These are phyloP conservation scores for Procavia capensis DNA, from an alignment of 2,113 vertebrate genomes.

Conservation along the genomic window DNA sequence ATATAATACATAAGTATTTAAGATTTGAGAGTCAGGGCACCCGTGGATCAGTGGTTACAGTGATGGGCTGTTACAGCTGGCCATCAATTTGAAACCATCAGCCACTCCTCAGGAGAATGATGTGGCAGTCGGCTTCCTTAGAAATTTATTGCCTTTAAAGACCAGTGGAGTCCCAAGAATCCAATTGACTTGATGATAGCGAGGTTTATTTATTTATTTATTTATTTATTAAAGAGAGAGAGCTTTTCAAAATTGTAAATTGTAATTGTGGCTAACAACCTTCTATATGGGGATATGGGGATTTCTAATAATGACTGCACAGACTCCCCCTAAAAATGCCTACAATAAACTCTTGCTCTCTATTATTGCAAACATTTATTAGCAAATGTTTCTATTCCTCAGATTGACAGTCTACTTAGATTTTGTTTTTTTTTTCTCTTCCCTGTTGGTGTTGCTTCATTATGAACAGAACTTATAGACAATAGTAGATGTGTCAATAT, in stretches of 20 bases:
- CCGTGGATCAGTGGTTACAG: no score
- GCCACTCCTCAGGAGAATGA: no score
- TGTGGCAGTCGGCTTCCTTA: no score
- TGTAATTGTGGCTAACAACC: neutral
- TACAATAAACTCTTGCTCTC: neutral
- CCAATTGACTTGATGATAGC: no score
- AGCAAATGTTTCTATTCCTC: neutral
- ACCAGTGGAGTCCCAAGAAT: no score
- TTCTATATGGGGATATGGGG: neutral
- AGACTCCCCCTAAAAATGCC: neutral
- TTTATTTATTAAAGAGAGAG: no score
- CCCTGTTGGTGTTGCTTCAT: neutral
- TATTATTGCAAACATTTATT: neutral
- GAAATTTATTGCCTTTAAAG: no score
- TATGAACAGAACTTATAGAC: neutral
- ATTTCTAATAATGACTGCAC: neutral
- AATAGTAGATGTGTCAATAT: neutral
- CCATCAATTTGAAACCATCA: no score
- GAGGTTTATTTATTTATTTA: no score
- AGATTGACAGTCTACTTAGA: neutral
- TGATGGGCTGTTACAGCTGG: no score
- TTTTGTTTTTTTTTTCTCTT: neutral
- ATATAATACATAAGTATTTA: neutral
- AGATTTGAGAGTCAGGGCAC: neutral
- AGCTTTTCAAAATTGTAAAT: neutral